Evolutionary conservation across 2,113 vertebrate species (phyloP).

Genomic region (Raja brachyura): DNA sequence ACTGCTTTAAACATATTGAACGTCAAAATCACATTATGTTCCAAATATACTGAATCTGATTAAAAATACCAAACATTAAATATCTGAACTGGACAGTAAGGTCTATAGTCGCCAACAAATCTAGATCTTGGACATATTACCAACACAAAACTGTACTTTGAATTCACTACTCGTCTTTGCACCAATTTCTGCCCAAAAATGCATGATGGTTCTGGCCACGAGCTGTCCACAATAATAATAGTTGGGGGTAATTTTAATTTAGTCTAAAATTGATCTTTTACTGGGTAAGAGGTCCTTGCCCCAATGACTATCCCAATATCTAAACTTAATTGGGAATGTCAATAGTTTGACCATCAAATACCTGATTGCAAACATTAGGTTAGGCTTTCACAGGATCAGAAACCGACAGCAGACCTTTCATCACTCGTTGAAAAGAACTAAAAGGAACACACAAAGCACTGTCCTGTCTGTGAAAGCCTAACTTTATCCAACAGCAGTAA

Average conservation of each 20-base stretch:
- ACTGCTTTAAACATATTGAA: not conserved
- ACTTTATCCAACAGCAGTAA: not conserved
- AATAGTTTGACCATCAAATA: not conserved
- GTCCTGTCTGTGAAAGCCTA: not conserved
- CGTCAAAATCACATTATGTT: no score
- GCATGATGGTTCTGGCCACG: not conserved
- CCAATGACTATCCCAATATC: not conserved
- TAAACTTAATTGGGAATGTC: not conserved
- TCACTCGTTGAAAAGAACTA: not conserved
- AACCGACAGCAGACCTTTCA: not conserved
- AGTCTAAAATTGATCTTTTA: not conserved
- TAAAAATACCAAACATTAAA: not conserved
- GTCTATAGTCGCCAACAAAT: not conserved
- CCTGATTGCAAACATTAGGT: not conserved
- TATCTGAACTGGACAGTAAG: not conserved
- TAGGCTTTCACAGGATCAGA: not conserved
- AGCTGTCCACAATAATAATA: not conserved
- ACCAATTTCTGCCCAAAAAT: constrained; percentile 7
- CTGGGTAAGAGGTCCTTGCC: not conserved
- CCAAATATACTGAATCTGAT: not conserved
- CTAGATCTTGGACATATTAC: not conserved
- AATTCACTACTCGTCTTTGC: not conserved
- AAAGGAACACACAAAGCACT: not conserved
- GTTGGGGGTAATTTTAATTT: not conserved
- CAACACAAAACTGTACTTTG: not conserved